Evolutionary conservation across 2,888 invertebrate genomes (phyloP), one percentile per base, ranked within the genome.

Genomic region (Synergus umbraculus): DNA sequence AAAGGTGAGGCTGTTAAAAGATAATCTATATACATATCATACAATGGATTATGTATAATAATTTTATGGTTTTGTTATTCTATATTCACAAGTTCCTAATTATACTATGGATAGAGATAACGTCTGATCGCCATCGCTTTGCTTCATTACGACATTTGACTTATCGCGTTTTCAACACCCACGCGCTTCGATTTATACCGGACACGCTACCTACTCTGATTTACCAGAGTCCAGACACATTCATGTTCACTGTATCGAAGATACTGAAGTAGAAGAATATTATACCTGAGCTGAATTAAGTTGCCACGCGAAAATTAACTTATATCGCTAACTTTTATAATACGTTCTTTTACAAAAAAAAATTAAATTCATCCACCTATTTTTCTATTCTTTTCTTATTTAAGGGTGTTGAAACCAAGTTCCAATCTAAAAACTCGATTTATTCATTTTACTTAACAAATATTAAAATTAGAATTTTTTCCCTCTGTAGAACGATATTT

Each of bases 1-100:
- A 92, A 84, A 93, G 94, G 95, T 95, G 91, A 92, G 92, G 37
- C 54, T 12, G n/a, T n/a, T 54, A 15, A 41, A 73, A 73, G 41
- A 37, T 29, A 73, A 73, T 37, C 44, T 15, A 67, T 15, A 67
- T 18, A 18, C 46, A 67, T 29, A 37, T 49, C 29, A n/a, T 41
- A n/a, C 54, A 29, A n/a, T 49, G 15, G 8, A 69, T 44, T 46
- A 18, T 49, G 15, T 46, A 18, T 58, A n/a, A 18, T 18, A 58
- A 4, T 58, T 69, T 7, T 44, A 67, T 18, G 22, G 44, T 43
- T 22, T 22, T 8, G 3, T 46, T 69, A 12, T 22, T 69, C 46
- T 49, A 67, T 46, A 46, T 29, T 29, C 7, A 37, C 8, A 41
- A 69, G 8, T 46, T 46, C 1, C 15, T 15, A n/a, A 44, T 2